Percentiles rank a stretch among this genome's conserved stretches.
Conservation (phyloP, 2,888 invertebrate genomes). For the Drosophila limbata region DNA sequence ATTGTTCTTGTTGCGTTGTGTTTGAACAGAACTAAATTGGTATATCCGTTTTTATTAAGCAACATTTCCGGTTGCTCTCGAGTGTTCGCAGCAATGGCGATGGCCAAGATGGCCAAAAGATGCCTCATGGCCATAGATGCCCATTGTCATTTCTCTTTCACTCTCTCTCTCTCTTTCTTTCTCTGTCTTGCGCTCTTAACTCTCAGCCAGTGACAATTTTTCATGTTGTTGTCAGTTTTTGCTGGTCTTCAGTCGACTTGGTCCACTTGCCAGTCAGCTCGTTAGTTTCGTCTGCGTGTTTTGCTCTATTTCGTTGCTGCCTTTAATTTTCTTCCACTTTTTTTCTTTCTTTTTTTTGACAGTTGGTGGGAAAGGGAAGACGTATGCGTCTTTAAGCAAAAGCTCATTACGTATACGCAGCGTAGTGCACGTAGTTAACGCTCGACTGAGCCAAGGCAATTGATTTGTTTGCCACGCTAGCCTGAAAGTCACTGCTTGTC, state of each 20-base stretch:
- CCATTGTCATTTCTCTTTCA: neutral
- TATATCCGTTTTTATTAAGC: slow-evolving; percentile 81
- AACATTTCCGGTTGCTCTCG: slow-evolving; percentile 78
- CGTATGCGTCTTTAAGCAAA: slow-evolving; percentile 42
- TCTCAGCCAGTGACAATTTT: slow-evolving; percentile 77
- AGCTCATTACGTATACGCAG: slow-evolving; percentile 78
- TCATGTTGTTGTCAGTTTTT: slow-evolving; percentile 80
- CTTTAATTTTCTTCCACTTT: slow-evolving; percentile 49
- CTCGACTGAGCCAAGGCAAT: slow-evolving; percentile 60
- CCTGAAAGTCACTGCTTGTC: slow-evolving; percentile 14
- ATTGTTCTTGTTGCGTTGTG: slow-evolving; percentile 41
- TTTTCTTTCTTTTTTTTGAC: neutral
- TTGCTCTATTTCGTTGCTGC: slow-evolving; percentile 43
- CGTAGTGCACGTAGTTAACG: slow-evolving; percentile 68
- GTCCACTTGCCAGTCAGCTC: slow-evolving; percentile 60
- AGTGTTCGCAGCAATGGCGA: slow-evolving; percentile 66
- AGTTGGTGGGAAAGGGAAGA: neutral
- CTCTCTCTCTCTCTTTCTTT: neutral
- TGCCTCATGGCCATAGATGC: slow-evolving; percentile 37
- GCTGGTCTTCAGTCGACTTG: slow-evolving; percentile 27
- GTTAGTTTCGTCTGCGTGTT: slow-evolving; percentile 65
- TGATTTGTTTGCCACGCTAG: slow-evolving; percentile 61
- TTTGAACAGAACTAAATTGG: slow-evolving; percentile 80
- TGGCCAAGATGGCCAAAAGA: slow-evolving; percentile 34
- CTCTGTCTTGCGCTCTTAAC: slow-evolving; percentile 41